Conservation (phyloP, 1,140 invertebrate genomes). For the Drosophila sp. region DNA sequence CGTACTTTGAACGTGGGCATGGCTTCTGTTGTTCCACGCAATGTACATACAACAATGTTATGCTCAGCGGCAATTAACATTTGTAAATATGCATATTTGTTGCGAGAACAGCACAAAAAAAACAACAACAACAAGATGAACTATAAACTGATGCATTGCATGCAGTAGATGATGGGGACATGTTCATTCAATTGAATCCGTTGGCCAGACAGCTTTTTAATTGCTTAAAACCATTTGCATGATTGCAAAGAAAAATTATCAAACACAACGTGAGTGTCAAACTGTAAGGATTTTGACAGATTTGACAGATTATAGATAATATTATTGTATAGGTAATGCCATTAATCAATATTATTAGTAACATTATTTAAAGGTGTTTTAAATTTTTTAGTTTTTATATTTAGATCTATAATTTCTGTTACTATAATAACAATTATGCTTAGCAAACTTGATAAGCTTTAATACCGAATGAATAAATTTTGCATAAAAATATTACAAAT, state of each 20-base stretch:
- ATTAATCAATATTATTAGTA: too few relatives aligned
- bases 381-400: too few relatives aligned
- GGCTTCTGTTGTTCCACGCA: slow-evolving; percentile 16
- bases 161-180: neutral
- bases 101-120: slow-evolving; percentile 52
- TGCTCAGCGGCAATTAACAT: slow-evolving; percentile 77
- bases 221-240: slow-evolving; percentile 46
- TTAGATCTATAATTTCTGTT: too few relatives aligned
- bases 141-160: slow-evolving; percentile 6
- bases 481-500: too few relatives aligned
- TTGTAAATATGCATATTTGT: slow-evolving; percentile 83
- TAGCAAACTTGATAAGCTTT: too few relatives aligned
- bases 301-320: too few relatives aligned
- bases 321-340: too few relatives aligned
- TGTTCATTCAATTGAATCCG: slow-evolving; percentile 69
- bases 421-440: too few relatives aligned
- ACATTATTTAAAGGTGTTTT: too few relatives aligned
- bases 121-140: slow-evolving; percentile 5
- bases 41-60: slow-evolving; percentile 61
- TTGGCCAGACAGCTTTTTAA: slow-evolving; percentile 51
- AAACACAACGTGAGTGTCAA: neutral
- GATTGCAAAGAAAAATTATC: slow-evolving; percentile 29
- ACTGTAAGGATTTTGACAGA: neutral
- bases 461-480: too few relatives aligned
- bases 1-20: slow-evolving; percentile 49